phyloP scores from a whole-genome alignment of 2,113 vertebrate genomes.

The Hippocampus guttulatus region DNA sequence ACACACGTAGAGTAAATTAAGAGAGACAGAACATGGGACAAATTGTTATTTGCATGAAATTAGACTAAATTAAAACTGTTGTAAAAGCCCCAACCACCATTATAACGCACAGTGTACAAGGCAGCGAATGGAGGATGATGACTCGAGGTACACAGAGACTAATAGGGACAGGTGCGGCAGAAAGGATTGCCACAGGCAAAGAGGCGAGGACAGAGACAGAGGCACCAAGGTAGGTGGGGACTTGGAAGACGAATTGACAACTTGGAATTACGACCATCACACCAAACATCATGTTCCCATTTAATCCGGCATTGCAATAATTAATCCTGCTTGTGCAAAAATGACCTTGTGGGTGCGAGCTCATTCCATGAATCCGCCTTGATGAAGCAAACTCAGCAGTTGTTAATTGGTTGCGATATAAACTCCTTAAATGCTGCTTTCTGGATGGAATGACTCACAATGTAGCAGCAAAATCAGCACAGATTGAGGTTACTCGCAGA shows the following conservation, averaged over 20 bases:
- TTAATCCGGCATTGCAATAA: not conserved
- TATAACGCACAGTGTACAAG: slow-evolving; percentile 19
- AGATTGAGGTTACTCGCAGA: slow-evolving; percentile 1
- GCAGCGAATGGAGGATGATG: slow-evolving; percentile 6
- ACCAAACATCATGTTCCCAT: not conserved
- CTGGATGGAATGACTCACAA: slow-evolving; percentile 24
- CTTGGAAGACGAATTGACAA: slow-evolving; percentile 5
- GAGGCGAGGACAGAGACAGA: slow-evolving; percentile 2
- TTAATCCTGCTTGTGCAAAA: slow-evolving; percentile 7
- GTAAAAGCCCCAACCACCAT: slow-evolving; percentile 17
- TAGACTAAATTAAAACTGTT: slow-evolving; percentile 20
- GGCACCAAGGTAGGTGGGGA: slow-evolving; percentile 2
- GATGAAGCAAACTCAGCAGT: not conserved
- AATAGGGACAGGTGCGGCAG: slow-evolving; percentile 33
- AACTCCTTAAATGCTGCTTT: slow-evolving; percentile 27
- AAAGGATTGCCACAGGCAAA: slow-evolving; percentile 5
- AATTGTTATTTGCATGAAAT: slow-evolving; percentile 4
- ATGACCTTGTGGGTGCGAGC: not conserved
- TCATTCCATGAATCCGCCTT: not conserved
- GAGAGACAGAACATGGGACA: not conserved
- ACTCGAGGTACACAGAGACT: slow-evolving; percentile 24
- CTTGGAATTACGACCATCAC: not conserved
- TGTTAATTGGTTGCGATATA: slow-evolving; percentile 23
- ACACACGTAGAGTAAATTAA: not conserved
- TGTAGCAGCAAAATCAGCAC: slow-evolving; percentile 28